Evolutionary conservation across 1,140 invertebrate genomes (phyloP), one percentile per base, ranked within the genome.

Genomic region (Telenomus remus): DNA sequence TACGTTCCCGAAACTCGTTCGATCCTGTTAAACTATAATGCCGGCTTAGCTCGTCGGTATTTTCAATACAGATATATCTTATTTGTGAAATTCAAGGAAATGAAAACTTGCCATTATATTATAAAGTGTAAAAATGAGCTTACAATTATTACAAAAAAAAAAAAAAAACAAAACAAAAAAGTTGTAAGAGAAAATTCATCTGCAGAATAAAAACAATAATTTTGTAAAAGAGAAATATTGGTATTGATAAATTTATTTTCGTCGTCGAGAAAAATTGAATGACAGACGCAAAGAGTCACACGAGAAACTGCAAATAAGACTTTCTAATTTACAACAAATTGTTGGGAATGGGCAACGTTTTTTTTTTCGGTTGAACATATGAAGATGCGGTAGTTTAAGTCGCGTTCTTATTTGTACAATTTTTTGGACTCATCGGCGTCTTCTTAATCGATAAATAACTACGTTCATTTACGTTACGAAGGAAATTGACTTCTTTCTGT

Each of bases 381-480:
- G 10, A 16, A 27, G 33, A 47, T 9, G 35, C 49, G 55, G 55
- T 70, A 78, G n/a, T 11, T 39, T 39, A 54, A 64, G 59, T 48
- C 34, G 14, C 48, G 71, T 77, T 70, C 60, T 35, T 64, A 64
- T 79, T 56, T 34, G 61, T 59, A 39, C 9, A 39, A n/a, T 9
- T 57, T 49, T 64, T 51, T 59, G 47, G 19, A 42, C 19, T 27
- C 19, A 27, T 27, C 56, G 63, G 56, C 57, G 48, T 79, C 77
- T 61, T 51, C 76, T 80, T 85, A 85, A 85, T 84, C 82, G 80
- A 71, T 79, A 84, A 85, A 84, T 85, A 85, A 85, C 82, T 82
- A 83, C 68, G 53, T 51, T 64, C 63, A 75, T 69, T 78, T 73
- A 54, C 54, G 69, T 55, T 69, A 54, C 39, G 39, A 51, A 69